Conservation (phyloP, 2,797 vertebrate species). For the Diglossa cyanea region DNA sequence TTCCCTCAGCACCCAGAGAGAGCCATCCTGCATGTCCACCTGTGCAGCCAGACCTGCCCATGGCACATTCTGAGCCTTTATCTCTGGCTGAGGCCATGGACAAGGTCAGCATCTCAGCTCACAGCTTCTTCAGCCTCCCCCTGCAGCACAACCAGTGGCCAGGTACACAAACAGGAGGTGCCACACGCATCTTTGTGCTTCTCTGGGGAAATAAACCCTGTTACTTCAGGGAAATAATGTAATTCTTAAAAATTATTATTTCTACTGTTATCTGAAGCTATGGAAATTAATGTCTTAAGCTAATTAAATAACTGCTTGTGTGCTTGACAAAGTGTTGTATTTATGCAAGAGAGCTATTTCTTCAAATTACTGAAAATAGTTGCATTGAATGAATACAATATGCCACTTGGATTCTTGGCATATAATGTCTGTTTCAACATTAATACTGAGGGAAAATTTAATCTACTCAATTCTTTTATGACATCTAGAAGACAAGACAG, state of each 20-base stretch:
- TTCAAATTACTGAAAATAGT: conserved; percentile 37
- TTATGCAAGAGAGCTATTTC: conserved; percentile 2
- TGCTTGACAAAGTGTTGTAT: conserved; percentile 28
- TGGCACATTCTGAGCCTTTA: background rate
- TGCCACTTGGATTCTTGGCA: conserved; percentile 1
- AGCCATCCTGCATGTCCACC: background rate
- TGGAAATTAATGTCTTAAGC: background rate
- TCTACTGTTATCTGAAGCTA: background rate
- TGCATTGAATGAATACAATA: conserved; percentile 18
- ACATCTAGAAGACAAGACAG: conserved; percentile 12
- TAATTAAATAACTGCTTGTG: conserved; percentile 24
- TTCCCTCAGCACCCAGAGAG: background rate
- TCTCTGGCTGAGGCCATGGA: background rate
- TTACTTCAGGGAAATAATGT: background rate
- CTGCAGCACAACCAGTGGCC: background rate
- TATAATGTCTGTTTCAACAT: background rate
- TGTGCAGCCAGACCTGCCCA: background rate
- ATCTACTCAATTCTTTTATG: background rate
- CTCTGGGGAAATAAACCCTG: background rate
- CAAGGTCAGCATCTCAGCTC: background rate
- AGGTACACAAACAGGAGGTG: background rate
- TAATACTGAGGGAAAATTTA: background rate
- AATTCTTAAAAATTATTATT: background rate
- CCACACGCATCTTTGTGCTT: rapidly evolving
- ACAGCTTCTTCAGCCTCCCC: background rate